Evolutionary conservation across 2,888 invertebrate species (phyloP).

Genomic region (Automeris io): DNA sequence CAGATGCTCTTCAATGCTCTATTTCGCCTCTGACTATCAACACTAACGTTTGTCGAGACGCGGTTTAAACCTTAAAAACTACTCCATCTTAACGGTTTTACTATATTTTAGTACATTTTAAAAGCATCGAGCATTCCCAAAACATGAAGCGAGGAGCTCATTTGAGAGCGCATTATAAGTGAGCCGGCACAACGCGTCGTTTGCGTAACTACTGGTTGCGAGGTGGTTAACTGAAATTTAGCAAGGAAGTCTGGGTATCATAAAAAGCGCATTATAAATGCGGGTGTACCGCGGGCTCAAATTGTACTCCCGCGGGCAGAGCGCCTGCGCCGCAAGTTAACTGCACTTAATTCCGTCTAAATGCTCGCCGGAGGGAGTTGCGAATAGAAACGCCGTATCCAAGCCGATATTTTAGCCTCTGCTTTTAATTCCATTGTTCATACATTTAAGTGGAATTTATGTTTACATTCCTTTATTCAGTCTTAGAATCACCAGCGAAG

Average conservation of each 20-base stretch:
- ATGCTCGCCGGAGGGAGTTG: conserved; percentile 51
- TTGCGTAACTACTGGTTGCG: background rate
- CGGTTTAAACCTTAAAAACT: background rate
- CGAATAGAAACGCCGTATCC: too few species aligned
- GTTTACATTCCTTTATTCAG: too few species aligned
- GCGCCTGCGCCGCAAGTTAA: conserved; percentile 63
- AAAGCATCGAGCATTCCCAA: too few species aligned
- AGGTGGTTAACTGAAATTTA: conserved; percentile 33
- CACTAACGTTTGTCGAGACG: background rate
- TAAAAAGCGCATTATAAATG: conserved; percentile 52
- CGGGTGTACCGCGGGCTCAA: conserved; percentile 32
- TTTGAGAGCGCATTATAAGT: too few species aligned
- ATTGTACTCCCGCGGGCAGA: conserved; percentile 48
- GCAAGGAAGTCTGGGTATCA: conserved; percentile 29
- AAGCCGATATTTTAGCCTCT: too few species aligned
- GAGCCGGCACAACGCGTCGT: too few species aligned
- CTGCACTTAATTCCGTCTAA: conserved; percentile 68
- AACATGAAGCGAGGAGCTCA: too few species aligned
- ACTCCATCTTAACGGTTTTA: background rate
- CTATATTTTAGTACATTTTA: background rate
- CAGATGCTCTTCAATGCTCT: too few species aligned
- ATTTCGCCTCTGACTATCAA: background rate
- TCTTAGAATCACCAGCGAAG: too few species aligned
- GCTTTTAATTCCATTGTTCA: too few species aligned
- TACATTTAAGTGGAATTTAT: background rate